phyloP scores from a whole-genome alignment of 1,140 invertebrate species.

The Centruroides vittatus region DNA sequence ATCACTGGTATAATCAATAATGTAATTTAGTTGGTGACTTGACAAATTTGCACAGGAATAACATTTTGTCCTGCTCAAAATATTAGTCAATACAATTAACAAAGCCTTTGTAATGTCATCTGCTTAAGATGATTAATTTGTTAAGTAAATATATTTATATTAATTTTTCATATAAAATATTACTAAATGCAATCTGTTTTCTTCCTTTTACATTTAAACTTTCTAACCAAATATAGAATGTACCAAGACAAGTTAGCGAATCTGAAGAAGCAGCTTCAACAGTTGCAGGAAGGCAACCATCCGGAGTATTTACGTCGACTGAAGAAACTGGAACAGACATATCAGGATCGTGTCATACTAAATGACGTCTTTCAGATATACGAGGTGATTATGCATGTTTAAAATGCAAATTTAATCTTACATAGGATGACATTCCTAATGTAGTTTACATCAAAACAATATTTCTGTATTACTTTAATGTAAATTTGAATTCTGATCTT shows the following conservation, averaged over 20 bases:
- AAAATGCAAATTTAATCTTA: neutral
- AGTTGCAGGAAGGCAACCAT: constrained; percentile 69
- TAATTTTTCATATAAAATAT: too few species aligned
- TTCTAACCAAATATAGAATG: constrained; percentile 42
- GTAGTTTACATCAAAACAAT: neutral
- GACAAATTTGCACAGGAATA: too few species aligned
- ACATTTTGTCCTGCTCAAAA: too few species aligned
- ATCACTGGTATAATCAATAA: too few species aligned
- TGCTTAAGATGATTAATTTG: too few species aligned
- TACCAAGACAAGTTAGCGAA: constrained; percentile 83
- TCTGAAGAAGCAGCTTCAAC: constrained; percentile 76
- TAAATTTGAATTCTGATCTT: neutral
- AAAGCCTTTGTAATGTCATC: too few species aligned
- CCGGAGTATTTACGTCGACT: constrained; percentile 70
- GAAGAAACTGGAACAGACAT: constrained; percentile 63
- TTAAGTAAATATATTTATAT: too few species aligned
- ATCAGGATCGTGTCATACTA: constrained; percentile 57
- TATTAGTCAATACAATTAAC: too few species aligned
- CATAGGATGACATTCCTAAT: neutral
- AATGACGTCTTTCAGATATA: constrained; percentile 74
- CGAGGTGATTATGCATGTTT: constrained; percentile 28
- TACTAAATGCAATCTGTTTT: too few species aligned
- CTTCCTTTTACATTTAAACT: too few species aligned
- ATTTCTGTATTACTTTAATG: neutral
- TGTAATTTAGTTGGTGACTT: too few species aligned